Conservation (phyloP, 1,140 invertebrate species). For the Sipha flava region DNA sequence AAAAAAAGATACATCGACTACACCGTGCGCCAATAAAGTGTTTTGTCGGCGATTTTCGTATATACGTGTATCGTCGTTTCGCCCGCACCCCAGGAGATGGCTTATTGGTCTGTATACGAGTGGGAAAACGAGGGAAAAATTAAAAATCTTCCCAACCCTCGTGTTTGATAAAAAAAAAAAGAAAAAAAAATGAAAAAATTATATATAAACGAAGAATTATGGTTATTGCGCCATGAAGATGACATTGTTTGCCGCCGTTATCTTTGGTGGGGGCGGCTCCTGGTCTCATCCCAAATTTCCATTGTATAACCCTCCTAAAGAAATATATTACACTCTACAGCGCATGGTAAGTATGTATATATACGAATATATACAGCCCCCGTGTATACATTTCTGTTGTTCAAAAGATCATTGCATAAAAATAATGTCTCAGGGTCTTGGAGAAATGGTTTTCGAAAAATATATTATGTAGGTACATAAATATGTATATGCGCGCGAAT, state of each 20-base stretch:
- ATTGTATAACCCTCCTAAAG: background rate
- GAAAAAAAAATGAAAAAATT: background rate
- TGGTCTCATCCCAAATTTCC: background rate
- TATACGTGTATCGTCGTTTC: background rate
- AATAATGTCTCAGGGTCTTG: conserved; percentile 17
- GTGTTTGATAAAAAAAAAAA: background rate
- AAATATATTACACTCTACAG: background rate
- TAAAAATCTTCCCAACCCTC: background rate
- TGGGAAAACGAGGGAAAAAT: background rate
- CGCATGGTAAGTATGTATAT: background rate
- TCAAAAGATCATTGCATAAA: conserved; percentile 26
- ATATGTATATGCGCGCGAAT: background rate
- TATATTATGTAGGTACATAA: background rate
- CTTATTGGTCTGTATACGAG: too few relatives aligned
- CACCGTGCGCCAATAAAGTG: background rate
- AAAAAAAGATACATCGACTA: background rate
- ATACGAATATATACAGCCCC: background rate
- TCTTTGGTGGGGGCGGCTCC: background rate
- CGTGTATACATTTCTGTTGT: background rate
- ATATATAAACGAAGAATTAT: conserved; percentile 23
- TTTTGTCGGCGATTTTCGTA: background rate
- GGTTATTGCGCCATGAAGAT: conserved; percentile 19
- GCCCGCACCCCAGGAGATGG: background rate
- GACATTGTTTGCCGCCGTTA: conserved; percentile 1
- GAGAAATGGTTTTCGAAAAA: conserved; percentile 1